phyloP scores from a whole-genome alignment of 2,797 vertebrate genomes.

The Leptoclinus maculatus region DNA sequence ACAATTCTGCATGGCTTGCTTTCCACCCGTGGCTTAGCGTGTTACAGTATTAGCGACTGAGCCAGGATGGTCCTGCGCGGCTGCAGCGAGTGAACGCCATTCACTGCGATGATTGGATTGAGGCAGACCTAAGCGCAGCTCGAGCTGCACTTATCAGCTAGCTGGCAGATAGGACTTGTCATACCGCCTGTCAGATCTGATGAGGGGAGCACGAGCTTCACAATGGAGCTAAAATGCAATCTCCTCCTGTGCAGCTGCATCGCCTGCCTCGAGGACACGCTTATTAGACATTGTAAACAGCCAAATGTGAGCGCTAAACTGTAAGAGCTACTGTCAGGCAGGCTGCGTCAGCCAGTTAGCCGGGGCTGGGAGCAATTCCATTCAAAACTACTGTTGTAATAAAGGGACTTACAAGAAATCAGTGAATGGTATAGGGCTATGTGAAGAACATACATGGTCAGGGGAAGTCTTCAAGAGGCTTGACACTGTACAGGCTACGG shows the following conservation, averaged over 20 bases:
- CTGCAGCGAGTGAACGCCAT: constrained; percentile 54
- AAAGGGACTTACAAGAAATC: constrained; percentile 49
- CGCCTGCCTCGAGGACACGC: constrained; percentile 76
- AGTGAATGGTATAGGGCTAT: constrained; percentile 9
- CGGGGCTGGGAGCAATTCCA: constrained; percentile 47
- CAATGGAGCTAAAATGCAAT: constrained; percentile 85
- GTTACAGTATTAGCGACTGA: constrained; percentile 61
- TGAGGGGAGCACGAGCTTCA: constrained; percentile 78
- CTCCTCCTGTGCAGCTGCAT: constrained; percentile 78
- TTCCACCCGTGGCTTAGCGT: constrained; percentile 47
- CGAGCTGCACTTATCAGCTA: constrained; percentile 83
- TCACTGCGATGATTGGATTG: constrained; percentile 82
- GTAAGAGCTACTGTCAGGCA: constrained; percentile 70
- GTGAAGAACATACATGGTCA: constrained; percentile 21
- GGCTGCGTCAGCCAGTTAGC: constrained; percentile 49
- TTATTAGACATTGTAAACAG: constrained; percentile 86
- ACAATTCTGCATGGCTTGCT: constrained; percentile 62
- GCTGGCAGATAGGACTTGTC: constrained; percentile 85
- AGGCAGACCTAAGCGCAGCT: constrained; percentile 80
- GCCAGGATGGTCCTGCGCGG: constrained; percentile 58
- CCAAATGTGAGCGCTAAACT: constrained; percentile 73
- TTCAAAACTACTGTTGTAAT: constrained; percentile 46
- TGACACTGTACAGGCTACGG: background rate
- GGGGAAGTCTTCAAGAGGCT: constrained; percentile 2
- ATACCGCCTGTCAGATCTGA: constrained; percentile 84